phyloP scores from a whole-genome alignment of 2,113 vertebrate species.

The Percina caprodes region DNA sequence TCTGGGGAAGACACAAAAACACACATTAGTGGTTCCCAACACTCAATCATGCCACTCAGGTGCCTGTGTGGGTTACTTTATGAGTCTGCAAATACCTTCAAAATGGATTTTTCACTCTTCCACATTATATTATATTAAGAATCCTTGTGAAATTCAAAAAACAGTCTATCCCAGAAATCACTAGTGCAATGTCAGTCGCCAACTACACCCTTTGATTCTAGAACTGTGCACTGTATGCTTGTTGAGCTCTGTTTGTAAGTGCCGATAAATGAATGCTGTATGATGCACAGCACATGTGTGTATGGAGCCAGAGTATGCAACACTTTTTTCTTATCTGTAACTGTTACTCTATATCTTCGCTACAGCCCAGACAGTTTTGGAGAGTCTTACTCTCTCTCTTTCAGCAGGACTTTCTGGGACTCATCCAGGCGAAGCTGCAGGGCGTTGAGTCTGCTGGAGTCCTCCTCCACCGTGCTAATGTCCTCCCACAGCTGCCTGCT shows the following conservation, averaged over 20 bases:
- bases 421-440: slow-evolving; percentile 96
- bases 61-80: background rate
- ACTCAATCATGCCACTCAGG: background rate
- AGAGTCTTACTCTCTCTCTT: slow-evolving; percentile 76
- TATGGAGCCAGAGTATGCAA: too few relatives aligned
- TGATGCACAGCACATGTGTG: background rate
- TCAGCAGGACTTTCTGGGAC: slow-evolving; percentile 91
- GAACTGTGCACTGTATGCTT: background rate
- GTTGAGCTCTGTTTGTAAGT: background rate
- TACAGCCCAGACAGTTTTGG: background rate
- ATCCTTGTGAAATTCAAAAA: background rate
- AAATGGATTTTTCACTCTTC: background rate
- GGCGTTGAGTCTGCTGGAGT: slow-evolving; percentile 90
- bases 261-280: background rate
- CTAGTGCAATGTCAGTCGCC: background rate
- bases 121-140: background rate
- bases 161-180: background rate
- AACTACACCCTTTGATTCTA: background rate
- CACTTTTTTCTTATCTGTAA: too few relatives aligned
- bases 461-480: slow-evolving; percentile 85
- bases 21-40: background rate
- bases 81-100: background rate
- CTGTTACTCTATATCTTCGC: too few relatives aligned
- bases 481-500: slow-evolving; percentile 93
- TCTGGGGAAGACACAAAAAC: slow-evolving; percentile 76